Percentiles rank a stretch among this genome's conserved stretches.
Conservation (phyloP, 2,888 invertebrate species). For the Oscheius myriophilus region DNA sequence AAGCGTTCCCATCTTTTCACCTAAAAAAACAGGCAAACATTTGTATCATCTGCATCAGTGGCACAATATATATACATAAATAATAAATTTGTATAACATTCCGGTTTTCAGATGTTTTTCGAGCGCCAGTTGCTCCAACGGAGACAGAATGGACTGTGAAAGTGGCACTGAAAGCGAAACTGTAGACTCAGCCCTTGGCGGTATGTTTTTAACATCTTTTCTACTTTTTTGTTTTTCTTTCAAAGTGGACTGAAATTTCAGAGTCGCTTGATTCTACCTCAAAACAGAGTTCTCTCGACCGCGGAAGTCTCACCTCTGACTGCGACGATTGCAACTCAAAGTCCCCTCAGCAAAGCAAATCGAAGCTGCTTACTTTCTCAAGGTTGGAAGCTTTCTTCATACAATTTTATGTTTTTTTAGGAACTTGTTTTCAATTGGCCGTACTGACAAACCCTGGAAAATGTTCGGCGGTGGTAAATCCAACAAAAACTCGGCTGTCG, state of each 20-base stretch:
- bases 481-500: constrained; percentile 35
- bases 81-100: no score
- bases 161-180: constrained; percentile 24
- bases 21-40: no score
- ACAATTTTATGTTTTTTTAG: constrained; percentile 36
- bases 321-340: constrained; percentile 37
- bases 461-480: constrained; percentile 45
- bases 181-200: constrained; percentile 29
- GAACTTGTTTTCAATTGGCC: constrained; percentile 50
- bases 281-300: constrained; percentile 56
- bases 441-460: constrained; percentile 47
- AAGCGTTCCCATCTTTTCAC: no score
- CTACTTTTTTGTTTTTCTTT: constrained; percentile 1
- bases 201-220: constrained; percentile 2
- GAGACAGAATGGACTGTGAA: constrained; percentile 11
- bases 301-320: constrained; percentile 50
- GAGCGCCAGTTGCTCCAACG: constrained; percentile 35
- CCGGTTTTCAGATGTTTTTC: constrained; percentile 40
- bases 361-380: constrained; percentile 48
- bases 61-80: no score
- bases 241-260: neutral
- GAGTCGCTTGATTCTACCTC: constrained; percentile 41
- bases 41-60: no score
- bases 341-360: constrained; percentile 28
- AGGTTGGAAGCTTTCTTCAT: constrained; percentile 34